Percentiles rank a stretch among this genome's conserved stretches.
phyloP scores from a whole-genome alignment of 2,113 vertebrate genomes.

The Ibidorhyncha struthersii region DNA sequence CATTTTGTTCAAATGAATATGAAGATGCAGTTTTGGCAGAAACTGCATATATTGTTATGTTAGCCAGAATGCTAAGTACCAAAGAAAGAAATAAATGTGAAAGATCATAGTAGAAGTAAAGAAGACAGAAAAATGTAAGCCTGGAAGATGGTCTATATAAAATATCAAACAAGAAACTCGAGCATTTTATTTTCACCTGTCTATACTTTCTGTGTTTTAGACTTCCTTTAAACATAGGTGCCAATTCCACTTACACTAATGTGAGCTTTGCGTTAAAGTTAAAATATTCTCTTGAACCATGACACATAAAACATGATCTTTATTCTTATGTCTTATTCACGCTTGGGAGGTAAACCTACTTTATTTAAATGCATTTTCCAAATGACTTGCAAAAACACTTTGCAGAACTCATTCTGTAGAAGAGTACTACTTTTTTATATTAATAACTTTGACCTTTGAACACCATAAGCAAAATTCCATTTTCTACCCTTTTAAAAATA shows the following conservation, averaged over 20 bases:
- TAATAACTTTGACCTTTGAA: neutral
- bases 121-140: neutral
- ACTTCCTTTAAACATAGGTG: neutral
- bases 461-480: neutral
- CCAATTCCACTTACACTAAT: neutral
- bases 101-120: neutral
- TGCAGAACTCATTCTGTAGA: neutral
- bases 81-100: neutral
- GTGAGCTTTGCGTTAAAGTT: neutral
- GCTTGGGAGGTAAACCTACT: neutral
- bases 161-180: neutral
- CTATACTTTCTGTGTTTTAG: neutral
- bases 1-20: neutral
- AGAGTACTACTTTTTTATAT: neutral
- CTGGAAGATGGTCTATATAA: neutral
- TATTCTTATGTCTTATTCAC: neutral
- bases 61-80: neutral
- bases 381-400: neutral
- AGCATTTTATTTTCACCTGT: neutral
- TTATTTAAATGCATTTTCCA: neutral
- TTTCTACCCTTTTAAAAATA: neutral
- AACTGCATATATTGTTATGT: fast-evolving
- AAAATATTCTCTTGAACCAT: neutral
- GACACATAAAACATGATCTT: neutral
- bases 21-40: neutral